Evolutionary conservation across 1,140 invertebrate genomes (phyloP).

Genomic region (Cherax quadricarinatus): DNA sequence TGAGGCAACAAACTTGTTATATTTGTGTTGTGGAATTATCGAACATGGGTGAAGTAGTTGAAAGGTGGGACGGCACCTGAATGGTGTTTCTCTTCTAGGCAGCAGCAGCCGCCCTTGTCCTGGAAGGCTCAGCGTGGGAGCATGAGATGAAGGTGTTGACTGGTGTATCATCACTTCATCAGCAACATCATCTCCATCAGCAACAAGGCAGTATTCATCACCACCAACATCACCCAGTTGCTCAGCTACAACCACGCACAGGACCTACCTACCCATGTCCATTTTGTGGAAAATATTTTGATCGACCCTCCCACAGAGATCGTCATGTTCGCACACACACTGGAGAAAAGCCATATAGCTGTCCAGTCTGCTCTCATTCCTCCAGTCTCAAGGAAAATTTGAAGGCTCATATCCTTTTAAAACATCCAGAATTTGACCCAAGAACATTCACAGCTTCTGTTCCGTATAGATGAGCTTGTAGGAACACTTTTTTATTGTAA

Average conservation of each 20-base stretch:
- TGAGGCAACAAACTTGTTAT: neutral
- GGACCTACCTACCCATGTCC: constrained; percentile 50
- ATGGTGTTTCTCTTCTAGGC: constrained; percentile 69
- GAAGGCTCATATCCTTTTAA: constrained; percentile 56
- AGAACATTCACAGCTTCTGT: constrained; percentile 10
- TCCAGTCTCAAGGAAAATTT: constrained; percentile 63
- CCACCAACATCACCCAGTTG: neutral
- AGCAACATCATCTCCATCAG: constrained; percentile 47
- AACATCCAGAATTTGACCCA: constrained; percentile 50
- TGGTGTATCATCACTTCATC: constrained; percentile 16
- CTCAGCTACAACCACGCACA: constrained; percentile 11
- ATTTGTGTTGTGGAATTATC: neutral
- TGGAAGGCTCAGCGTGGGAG: constrained; percentile 55
- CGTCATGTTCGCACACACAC: constrained; percentile 61
- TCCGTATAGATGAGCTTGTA: constrained; percentile 44
- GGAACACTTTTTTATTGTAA: neutral
- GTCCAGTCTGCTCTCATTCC: constrained; percentile 55
- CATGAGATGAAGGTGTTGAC: constrained; percentile 41
- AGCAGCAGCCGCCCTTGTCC: constrained; percentile 45
- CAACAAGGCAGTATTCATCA: neutral
- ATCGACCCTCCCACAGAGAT: constrained; percentile 57
- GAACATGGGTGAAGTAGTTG: constrained; percentile 7
- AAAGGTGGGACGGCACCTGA: constrained; percentile 48
- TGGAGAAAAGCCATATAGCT: constrained; percentile 57
- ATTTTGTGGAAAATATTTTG: constrained; percentile 59